Conservation (phyloP, 2,888 invertebrate species). For the Platycheirus rosarum region DNA sequence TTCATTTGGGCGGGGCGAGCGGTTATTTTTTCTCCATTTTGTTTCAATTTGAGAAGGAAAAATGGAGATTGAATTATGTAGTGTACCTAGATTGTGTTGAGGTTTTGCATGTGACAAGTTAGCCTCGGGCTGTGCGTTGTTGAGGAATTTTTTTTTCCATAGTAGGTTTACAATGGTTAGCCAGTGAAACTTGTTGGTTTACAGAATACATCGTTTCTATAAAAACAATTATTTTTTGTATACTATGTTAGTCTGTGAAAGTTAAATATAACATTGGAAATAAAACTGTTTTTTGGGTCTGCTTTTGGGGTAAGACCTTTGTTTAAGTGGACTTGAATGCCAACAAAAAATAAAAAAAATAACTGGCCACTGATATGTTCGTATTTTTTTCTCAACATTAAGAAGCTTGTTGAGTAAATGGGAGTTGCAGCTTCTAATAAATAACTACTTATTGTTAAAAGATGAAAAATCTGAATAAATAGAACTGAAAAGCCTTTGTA, state of each 20-base stretch:
- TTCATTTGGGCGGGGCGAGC: slow-evolving; percentile 22
- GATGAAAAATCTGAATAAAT: too few species aligned
- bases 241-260: not conserved
- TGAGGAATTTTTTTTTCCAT: not conserved
- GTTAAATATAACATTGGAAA: not conserved
- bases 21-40: not conserved
- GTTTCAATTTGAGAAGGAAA: slow-evolving; percentile 37
- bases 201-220: not conserved
- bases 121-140: slow-evolving; percentile 3
- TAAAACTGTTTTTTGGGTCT: not conserved
- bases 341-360: too few species aligned
- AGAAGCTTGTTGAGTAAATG: too few species aligned
- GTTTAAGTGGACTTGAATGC: too few species aligned
- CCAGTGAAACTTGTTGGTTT: slow-evolving; percentile 8
- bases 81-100: slow-evolving; percentile 32
- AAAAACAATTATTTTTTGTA: not conserved
- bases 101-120: slow-evolving; percentile 40
- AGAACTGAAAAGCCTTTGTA: too few species aligned
- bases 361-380: too few species aligned
- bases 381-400: too few species aligned
- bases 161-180: not conserved
- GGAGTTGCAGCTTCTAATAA: too few species aligned
- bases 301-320: too few species aligned
- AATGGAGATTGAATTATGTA: slow-evolving; percentile 37
- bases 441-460: too few species aligned